Percentiles rank a stretch among this genome's conserved stretches.
phyloP scores from a whole-genome alignment of 2,797 vertebrate species.

The Megalops cyprinoides region DNA sequence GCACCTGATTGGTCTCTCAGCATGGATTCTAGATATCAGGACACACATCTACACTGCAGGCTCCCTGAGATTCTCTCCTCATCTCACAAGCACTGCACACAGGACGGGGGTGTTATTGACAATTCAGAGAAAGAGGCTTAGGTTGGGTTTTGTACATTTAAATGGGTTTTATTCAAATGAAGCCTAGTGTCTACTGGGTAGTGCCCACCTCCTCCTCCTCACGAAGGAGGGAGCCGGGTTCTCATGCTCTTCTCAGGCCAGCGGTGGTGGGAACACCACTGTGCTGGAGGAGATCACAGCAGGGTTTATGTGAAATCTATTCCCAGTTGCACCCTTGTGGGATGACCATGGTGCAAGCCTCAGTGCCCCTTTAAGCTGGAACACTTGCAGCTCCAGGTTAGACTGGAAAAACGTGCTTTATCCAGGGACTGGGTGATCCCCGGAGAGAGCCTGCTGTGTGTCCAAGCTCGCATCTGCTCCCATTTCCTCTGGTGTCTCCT shows the following conservation, averaged over 20 bases:
- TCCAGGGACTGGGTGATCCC: not conserved
- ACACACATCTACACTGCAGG: constrained; percentile 39
- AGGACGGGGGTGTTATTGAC: not conserved
- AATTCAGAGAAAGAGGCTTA: constrained; percentile 9
- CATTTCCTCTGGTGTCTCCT: constrained; percentile 60
- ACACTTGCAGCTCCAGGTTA: constrained; percentile 66
- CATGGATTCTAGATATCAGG: constrained; percentile 28
- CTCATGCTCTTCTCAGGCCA: not conserved
- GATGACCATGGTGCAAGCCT: constrained; percentile 73
- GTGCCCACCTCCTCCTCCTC: not conserved
- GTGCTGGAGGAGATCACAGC: constrained; percentile 73
- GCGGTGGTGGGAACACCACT: constrained; percentile 30
- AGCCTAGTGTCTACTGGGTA: not conserved
- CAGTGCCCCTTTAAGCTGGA: constrained; percentile 70
- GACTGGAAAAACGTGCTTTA: not conserved
- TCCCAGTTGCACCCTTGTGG: constrained; percentile 75
- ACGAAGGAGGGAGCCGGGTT: not conserved
- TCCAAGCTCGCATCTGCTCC: constrained; percentile 54
- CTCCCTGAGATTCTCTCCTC: not conserved
- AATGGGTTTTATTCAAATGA: not conserved
- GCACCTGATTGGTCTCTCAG: constrained; percentile 35
- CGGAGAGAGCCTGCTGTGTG: constrained; percentile 45
- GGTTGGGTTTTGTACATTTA: constrained; percentile 2
- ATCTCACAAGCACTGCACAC: not conserved
- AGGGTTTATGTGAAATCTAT: constrained; percentile 74